A percentile compares a stretch with the other conserved stretches of the same genome.
Evolutionary conservation across 2,797 vertebrate species (phyloP).

Genomic region (Taenioides sp.): DNA sequence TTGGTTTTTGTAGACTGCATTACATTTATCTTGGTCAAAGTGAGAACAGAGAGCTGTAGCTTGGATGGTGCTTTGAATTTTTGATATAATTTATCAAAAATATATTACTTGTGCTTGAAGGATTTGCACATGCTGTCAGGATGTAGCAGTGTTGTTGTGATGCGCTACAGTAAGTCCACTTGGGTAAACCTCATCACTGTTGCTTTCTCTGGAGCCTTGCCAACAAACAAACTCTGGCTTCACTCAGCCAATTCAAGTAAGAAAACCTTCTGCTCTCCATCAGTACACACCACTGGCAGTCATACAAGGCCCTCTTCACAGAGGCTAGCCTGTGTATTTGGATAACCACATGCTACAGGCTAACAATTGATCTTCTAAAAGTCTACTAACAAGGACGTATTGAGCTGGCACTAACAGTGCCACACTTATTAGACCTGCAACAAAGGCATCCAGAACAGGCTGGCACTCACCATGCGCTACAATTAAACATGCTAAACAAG

Average conservation of each 20-base stretch:
- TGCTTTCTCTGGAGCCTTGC: slow-evolving; percentile 30
- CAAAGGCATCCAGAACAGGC: slow-evolving; percentile 26
- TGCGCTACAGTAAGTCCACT: slow-evolving; percentile 8
- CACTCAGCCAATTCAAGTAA: slow-evolving; percentile 34
- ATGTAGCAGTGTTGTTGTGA: slow-evolving; percentile 1
- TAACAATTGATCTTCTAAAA: slow-evolving; percentile 27
- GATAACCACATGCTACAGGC: slow-evolving; percentile 27
- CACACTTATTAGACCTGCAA: slow-evolving; percentile 32
- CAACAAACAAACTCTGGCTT: slow-evolving; percentile 34
- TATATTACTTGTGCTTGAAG: slow-evolving; percentile 1
- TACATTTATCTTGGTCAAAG: slow-evolving; percentile 6
- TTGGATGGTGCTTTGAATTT: slow-evolving; percentile 1
- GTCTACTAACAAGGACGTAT: slow-evolving; percentile 22
- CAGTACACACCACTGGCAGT: slow-evolving; percentile 38
- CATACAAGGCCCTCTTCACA: slow-evolving; percentile 4
- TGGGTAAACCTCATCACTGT: slow-evolving; percentile 30
- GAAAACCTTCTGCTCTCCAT: slow-evolving; percentile 45
- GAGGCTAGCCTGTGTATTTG: slow-evolving; percentile 25
- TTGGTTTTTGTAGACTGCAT: neutral
- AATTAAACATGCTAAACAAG: slow-evolving; percentile 24
- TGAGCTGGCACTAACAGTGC: slow-evolving; percentile 23
- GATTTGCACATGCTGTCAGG: neutral
- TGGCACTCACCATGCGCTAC: slow-evolving; percentile 18
- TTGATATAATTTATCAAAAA: slow-evolving; percentile 7
- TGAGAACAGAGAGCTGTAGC: neutral